Conservation (phyloP, 2,797 vertebrate genomes). For the Sebastes wilsoni region DNA sequence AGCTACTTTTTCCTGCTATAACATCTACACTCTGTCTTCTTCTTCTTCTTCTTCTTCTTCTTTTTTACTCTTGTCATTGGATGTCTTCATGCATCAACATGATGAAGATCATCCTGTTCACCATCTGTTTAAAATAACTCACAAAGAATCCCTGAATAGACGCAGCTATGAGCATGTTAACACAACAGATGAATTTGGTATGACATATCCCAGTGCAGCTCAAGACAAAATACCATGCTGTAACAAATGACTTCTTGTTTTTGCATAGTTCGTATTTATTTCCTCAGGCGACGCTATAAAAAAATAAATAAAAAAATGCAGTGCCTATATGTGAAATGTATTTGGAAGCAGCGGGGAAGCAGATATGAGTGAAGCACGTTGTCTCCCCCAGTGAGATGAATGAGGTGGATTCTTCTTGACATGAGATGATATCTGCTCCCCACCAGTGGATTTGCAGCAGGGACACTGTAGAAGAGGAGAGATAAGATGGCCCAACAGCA, state of each 20-base stretch:
- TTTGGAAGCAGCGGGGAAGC: conserved; percentile 11
- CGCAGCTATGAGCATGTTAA: conserved; percentile 3
- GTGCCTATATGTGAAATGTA: conserved; percentile 9
- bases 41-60: not conserved
- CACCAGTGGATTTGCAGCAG: conserved; percentile 58
- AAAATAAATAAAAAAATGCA: not conserved
- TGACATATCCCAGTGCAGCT: not conserved
- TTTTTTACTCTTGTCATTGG: not conserved
- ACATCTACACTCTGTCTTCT: not conserved
- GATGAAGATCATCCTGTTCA: conserved; percentile 21
- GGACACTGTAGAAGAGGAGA: conserved; percentile 39
- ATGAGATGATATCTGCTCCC: conserved; percentile 60
- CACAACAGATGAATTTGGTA: not conserved
- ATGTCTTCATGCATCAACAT: conserved; percentile 37
- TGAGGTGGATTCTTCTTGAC: conserved; percentile 60
- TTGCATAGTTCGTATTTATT: not conserved
- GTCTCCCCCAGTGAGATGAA: conserved; percentile 59
- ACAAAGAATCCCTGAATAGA: conserved; percentile 31
- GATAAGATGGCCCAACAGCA: conserved; percentile 48
- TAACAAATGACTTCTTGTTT: not conserved
- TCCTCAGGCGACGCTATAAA: conserved; percentile 2
- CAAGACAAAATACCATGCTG: not conserved
- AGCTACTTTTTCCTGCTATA: not conserved
- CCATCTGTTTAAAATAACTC: conserved; percentile 55
- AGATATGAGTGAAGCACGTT: conserved; percentile 48